phyloP scores from a whole-genome alignment of 92 coral and sea anemone species.

The Epizoanthus rinbou region DNA sequence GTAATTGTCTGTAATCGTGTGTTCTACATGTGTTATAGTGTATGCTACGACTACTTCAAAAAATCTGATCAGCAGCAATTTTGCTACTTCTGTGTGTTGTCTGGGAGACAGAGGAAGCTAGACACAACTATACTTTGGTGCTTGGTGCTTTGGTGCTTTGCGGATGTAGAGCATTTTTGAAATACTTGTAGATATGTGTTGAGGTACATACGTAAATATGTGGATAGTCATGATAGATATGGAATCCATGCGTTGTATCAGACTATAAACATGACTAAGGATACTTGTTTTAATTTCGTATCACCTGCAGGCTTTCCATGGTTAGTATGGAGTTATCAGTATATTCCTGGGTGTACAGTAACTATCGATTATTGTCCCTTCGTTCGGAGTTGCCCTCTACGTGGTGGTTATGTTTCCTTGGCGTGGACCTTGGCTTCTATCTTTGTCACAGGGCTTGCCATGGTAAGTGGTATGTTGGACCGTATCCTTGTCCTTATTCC shows the following conservation, averaged over 20 bases:
- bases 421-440: constrained; percentile 83
- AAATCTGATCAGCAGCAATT: no score
- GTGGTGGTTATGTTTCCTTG: constrained; percentile 88
- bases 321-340: constrained; percentile 58
- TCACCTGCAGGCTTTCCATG: constrained; percentile 52
- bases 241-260: neutral
- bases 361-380: constrained; percentile 67
- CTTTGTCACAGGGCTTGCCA: constrained; percentile 93
- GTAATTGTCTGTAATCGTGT: no score
- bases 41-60: no score
- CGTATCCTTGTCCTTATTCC: neutral
- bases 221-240: no score
- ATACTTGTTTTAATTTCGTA: neutral
- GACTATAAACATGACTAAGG: neutral
- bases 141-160: no score
- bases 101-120: no score
- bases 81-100: no score
- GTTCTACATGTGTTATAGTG: no score
- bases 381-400: constrained; percentile 90
- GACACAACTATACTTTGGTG: no score
- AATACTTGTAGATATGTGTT: no score
- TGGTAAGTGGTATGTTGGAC: constrained; percentile 55
- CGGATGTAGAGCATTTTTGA: no score
- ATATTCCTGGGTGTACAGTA: constrained; percentile 62
- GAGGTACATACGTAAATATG: no score